These are phyloP conservation scores for Dascillus cervinus DNA, from an alignment of 2,888 invertebrate species.

Conservation along the genomic window DNA sequence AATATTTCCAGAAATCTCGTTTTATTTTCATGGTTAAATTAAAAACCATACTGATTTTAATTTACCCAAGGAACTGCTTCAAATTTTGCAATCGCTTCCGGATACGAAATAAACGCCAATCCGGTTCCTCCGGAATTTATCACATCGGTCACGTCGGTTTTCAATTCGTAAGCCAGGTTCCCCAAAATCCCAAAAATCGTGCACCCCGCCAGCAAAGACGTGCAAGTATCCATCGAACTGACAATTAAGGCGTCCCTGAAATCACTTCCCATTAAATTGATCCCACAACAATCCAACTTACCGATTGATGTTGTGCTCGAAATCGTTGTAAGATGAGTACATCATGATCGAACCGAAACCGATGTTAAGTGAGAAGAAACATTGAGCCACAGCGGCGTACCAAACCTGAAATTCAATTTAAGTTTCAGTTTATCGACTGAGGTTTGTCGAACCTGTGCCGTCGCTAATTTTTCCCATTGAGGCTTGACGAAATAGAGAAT, in stretches of 20 bases:
- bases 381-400: conserved; percentile 73
- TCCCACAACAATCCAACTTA: conserved; percentile 36
- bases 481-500: conserved; percentile 74
- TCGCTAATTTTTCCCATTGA: conserved; percentile 65
- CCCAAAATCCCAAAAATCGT: conserved; percentile 81
- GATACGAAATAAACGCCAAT: conserved; percentile 77
- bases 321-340: conserved; percentile 71
- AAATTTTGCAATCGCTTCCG: conserved; percentile 74
- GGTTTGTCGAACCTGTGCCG: conserved; percentile 64
- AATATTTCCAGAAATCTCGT: too few species aligned
- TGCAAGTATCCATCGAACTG: conserved; percentile 73
- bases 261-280: too few species aligned
- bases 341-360: conserved; percentile 69
- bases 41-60: background rate
- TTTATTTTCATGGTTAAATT: background rate
- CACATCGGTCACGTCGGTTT: conserved; percentile 54
- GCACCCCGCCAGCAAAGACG: conserved; percentile 71
- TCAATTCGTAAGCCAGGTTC: conserved; percentile 62
- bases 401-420: conserved; percentile 63
- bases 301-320: conserved; percentile 63
- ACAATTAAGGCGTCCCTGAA: conserved; percentile 74
- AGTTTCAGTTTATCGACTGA: too few species aligned
- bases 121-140: conserved; percentile 69
- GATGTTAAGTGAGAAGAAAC: conserved; percentile 70
- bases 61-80: conserved; percentile 62